Evolutionary conservation across 2,797 vertebrate genomes (phyloP), one percentile per base, ranked within the genome.

Genomic region (Neomorphus geoffroyi): DNA sequence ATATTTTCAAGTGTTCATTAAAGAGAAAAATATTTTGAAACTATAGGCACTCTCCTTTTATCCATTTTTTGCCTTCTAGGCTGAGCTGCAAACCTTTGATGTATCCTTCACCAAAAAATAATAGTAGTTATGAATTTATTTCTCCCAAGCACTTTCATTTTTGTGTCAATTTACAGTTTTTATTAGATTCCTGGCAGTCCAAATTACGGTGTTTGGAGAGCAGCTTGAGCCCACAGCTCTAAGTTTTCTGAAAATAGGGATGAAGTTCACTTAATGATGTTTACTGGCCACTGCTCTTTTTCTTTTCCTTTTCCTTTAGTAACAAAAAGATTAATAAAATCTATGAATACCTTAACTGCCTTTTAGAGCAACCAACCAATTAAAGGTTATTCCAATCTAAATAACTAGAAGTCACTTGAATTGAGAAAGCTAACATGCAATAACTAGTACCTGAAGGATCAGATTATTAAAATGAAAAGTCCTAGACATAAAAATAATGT

Each of bases 1-100:
- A 94, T 94, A 94, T 96, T 97, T 97, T 96, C 96, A 93, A 93
- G 79, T 86, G 54, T 95, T 97, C 94, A 94, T 96, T 95, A 96
- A 95, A 96, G 91, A 91, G 89, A 92, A 95, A 94, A 87, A 95
- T 93, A 96, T 95, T 93, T 96, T 92, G 85, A 96, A 96, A 96
- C 95, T 94, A 95, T 94, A 95, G 94, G 72, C 70, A 81, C 73
- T 85, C 66, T 91, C 75, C 71, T 91, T 96, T 95, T 91, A 94
- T 96, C 80, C 72, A 21, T 73, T 96, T 94, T 94, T 92, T 90
- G 85, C 87, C 94, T 96, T 92, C 89, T 72, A 93, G 94, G 91
- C 80, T 88, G 72, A 96, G 94, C 93, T 93, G 70, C 85, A 94
- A 94, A 91, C 86, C 85, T 97, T 96, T 96, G 90, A 94, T 97